Percentiles rank a stretch among this genome's conserved stretches.
Conservation (phyloP, 2,113 vertebrate genomes). For the Morphnarchus princeps region DNA sequence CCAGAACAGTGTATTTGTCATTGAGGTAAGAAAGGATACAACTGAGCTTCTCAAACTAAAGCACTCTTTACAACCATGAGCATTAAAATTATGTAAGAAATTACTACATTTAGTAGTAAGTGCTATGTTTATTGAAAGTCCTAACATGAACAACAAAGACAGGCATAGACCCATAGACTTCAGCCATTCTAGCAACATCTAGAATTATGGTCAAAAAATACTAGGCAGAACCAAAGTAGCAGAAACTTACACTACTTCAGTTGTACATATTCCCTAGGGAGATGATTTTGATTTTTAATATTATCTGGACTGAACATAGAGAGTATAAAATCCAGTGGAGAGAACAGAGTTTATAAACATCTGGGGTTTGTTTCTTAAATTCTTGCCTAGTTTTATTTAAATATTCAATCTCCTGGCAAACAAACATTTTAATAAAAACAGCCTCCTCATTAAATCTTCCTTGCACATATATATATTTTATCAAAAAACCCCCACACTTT, state of each 20-base stretch:
- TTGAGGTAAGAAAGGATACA: neutral
- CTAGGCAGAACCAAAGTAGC: neutral
- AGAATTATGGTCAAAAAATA: fast-evolving
- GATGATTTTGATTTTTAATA: neutral
- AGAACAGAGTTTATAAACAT: neutral
- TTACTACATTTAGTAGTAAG: neutral
- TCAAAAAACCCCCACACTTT: fast-evolving
- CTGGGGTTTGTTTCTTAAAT: neutral
- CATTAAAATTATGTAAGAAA: neutral
- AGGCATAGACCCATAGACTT: neutral
- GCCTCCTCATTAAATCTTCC: neutral
- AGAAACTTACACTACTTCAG: neutral
- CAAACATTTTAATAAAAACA: neutral
- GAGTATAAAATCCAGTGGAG: neutral
- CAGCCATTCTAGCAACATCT: neutral
- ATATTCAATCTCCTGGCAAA: neutral
- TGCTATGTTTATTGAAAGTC: neutral
- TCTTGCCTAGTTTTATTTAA: neutral
- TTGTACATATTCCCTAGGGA: neutral
- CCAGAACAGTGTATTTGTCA: neutral
- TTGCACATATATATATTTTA: neutral
- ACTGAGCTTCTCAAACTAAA: neutral
- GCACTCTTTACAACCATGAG: neutral
- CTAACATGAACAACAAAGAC: neutral
- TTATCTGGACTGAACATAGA: neutral